Percentiles rank a stretch among this genome's conserved stretches.
Evolutionary conservation across 1,140 invertebrate species (phyloP).

Genomic region (Hyles vespertilio): DNA sequence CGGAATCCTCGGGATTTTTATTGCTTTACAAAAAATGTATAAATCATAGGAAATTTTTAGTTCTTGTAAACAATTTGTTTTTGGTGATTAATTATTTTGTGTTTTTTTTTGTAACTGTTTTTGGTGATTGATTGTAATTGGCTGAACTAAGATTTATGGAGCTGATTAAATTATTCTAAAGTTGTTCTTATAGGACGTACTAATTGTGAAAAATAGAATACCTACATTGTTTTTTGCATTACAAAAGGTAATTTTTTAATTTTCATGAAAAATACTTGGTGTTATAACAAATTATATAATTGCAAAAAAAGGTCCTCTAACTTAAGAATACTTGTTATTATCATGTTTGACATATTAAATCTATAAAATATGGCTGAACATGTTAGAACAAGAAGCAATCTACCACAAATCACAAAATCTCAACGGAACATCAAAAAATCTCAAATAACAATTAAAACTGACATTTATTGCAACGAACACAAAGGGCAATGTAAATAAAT

Average conservation of each 20-base stretch:
- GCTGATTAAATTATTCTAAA: no score
- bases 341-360: no score
- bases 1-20: not conserved
- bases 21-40: not conserved
- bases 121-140: no score
- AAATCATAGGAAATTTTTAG: slow-evolving; percentile 1
- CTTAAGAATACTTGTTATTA: no score
- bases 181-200: no score
- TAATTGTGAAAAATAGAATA: no score
- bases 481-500: slow-evolving; percentile 17
- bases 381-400: no score
- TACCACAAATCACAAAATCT: not conserved
- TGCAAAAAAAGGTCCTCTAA: no score
- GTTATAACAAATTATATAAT: no score
- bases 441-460: not conserved
- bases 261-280: not conserved
- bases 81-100: not conserved
- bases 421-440: not conserved
- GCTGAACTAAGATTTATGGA: no score
- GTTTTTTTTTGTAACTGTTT: no score
- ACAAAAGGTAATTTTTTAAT: not conserved
- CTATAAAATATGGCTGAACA: no score
- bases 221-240: not conserved
- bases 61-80: slow-evolving; percentile 2
- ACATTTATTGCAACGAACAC: slow-evolving; percentile 4